A percentile compares a stretch with the other conserved stretches of the same genome.
phyloP scores from a whole-genome alignment of 2,888 invertebrate species.

The Crepidodera aurea region DNA sequence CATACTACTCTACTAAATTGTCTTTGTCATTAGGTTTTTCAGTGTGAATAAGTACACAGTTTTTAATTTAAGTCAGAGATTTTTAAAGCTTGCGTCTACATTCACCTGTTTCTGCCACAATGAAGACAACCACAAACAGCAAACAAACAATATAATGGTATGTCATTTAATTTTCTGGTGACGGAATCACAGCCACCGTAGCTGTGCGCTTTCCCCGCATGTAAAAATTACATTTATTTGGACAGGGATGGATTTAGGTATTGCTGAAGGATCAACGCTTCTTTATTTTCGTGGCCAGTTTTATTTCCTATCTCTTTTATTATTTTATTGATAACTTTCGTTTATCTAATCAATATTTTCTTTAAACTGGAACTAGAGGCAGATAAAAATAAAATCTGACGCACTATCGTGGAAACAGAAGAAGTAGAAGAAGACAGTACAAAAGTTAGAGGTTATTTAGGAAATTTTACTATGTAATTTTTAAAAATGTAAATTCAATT shows the following conservation, averaged over 20 bases:
- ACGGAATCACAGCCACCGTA: slow-evolving; percentile 1
- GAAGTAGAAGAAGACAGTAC: too few relatives aligned
- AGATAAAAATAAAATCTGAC: too few relatives aligned
- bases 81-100: background rate
- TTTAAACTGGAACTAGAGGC: too few relatives aligned
- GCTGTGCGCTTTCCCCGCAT: background rate
- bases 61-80: background rate
- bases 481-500: too few relatives aligned
- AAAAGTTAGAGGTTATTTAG: too few relatives aligned
- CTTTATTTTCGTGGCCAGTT: too few relatives aligned
- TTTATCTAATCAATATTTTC: too few relatives aligned
- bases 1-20: background rate
- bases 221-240: background rate
- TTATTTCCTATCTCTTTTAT: too few relatives aligned
- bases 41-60: background rate
- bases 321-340: too few relatives aligned
- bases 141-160: background rate
- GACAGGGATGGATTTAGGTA: background rate
- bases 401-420: too few relatives aligned
- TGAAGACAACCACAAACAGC: background rate
- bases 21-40: background rate
- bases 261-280: too few relatives aligned
- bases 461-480: too few relatives aligned
- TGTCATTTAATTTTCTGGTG: slow-evolving; percentile 7
- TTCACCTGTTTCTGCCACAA: slow-evolving; percentile 1